Base-by-base conservation (phyloP, 2,888 invertebrate species). In the Caenorhabditis sp. region DNA sequence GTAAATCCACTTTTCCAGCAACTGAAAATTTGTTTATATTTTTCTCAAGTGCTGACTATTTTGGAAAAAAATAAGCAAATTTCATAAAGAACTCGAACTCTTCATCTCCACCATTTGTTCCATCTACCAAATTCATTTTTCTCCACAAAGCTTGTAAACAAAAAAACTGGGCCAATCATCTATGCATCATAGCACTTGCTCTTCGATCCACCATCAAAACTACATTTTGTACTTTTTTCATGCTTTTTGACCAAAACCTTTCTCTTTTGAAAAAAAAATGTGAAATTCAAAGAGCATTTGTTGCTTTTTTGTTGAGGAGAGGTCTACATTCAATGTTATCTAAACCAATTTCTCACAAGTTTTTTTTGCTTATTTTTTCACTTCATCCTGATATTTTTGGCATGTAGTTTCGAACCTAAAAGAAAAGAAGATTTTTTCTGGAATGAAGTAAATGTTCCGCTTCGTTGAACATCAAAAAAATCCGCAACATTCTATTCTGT, bases 271-370 rank as follows among this genome's bases (percentile, higher is more conserved):
- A 43, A 43, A 17, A 43, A 43, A 43, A 43, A 3, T 17, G 6
- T 17, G 43, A 43, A 43, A 12, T 17, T 43, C 43, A 43, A 43
- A 43, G 43, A 43, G 43, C 43, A 43, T 43, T 43, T 43, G 5
- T 43, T 43, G 43, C 43, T 43, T 43, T 43, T 43, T 43, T 43
- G 43, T 51, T 23, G 21, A 4, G 24, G 14, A n/a, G 36, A 55
- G 27, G 57, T 65, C 58, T 58, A 58, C 50, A 58, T 53, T 26
- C 50, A 55, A 58, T 58, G 21, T 50, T 53, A 53, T 51, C 58
- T 26, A 10, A 17, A 65, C 59, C 65, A 65, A 64, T 64, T 50
- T 64, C 50, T 50, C n/a, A 24, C 49, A 26, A 59, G 49, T 59
- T 61, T 62, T 69, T 61, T 43, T 23, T 21, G 26, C 37, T 5